Conservation (phyloP, 2,888 invertebrate genomes). For the Cephus runcator region DNA sequence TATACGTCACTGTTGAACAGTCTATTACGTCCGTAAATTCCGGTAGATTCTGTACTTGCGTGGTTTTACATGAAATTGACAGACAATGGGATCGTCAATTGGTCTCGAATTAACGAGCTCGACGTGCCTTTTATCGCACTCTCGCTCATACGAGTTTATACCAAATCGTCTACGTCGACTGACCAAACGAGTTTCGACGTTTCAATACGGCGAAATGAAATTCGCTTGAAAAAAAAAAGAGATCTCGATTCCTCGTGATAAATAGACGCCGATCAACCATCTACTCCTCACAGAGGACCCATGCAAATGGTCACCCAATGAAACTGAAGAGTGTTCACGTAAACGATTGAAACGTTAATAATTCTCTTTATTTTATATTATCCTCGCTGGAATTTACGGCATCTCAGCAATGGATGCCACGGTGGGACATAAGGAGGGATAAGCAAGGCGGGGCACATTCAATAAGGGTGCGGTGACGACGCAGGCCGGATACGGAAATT, state of each 20-base stretch:
- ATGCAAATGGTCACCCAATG: neutral
- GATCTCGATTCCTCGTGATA: neutral
- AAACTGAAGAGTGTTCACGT: neutral
- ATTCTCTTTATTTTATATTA: neutral
- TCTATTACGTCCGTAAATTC: slow-evolving; percentile 36
- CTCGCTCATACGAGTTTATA: neutral
- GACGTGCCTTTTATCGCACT: neutral
- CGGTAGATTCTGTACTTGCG: slow-evolving; percentile 7
- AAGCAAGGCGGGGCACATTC: neutral
- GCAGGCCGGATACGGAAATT: slow-evolving; percentile 3
- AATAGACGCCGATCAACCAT: neutral
- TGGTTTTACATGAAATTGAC: slow-evolving; percentile 15
- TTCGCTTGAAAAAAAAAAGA: neutral
- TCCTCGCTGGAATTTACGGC: neutral
- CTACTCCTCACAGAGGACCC: neutral
- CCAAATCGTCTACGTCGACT: neutral
- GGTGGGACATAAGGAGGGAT: neutral
- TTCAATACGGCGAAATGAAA: neutral
- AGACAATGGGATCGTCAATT: slow-evolving; percentile 32
- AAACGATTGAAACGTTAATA: neutral
- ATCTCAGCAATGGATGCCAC: neutral
- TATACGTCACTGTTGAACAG: slow-evolving; percentile 27
- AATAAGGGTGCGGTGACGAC: slow-evolving; percentile 5
- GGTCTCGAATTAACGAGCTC: slow-evolving; percentile 22
- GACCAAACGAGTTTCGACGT: neutral